Evolutionary conservation across 2,888 invertebrate genomes (phyloP).

Genomic region (Dolichomitus sp.): DNA sequence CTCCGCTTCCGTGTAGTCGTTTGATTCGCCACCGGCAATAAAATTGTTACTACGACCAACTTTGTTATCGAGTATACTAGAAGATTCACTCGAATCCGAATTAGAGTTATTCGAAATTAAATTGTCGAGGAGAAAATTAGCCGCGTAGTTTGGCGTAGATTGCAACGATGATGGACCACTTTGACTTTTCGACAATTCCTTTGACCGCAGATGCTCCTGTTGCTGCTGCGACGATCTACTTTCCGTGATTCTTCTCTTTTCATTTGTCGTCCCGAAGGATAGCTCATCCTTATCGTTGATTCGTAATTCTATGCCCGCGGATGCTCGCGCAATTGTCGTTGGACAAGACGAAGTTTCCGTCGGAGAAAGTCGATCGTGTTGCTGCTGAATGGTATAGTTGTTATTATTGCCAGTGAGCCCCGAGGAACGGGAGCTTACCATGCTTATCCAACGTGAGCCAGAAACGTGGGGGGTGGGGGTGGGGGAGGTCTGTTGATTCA

Average conservation of each 20-base stretch:
- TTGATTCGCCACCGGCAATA: not conserved
- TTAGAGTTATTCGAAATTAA: slow-evolving; percentile 16
- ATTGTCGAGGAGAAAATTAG: slow-evolving; percentile 70
- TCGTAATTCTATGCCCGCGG: slow-evolving; percentile 39
- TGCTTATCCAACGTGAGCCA: slow-evolving; percentile 70
- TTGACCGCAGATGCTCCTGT: slow-evolving; percentile 19
- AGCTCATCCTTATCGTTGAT: slow-evolving; percentile 59
- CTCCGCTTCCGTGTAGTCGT: slow-evolving; percentile 75
- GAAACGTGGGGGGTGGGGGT: not conserved
- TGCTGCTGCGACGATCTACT: slow-evolving; percentile 27
- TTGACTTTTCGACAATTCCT: slow-evolving; percentile 67
- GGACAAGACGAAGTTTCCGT: not conserved
- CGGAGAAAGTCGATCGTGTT: slow-evolving; percentile 23
- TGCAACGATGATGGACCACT: slow-evolving; percentile 80
- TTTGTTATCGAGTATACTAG: slow-evolving; percentile 18
- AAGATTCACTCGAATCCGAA: slow-evolving; percentile 21
- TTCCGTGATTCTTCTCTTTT: slow-evolving; percentile 40
- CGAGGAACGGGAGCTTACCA: slow-evolving; percentile 82
- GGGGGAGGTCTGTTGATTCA: not conserved
- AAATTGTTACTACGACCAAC: too few species aligned
- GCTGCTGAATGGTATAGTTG: slow-evolving; percentile 34
- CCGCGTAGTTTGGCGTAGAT: slow-evolving; percentile 72
- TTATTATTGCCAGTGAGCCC: slow-evolving; percentile 73
- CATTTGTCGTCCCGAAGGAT: slow-evolving; percentile 20
- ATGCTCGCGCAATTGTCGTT: slow-evolving; percentile 62